phyloP scores from a whole-genome alignment of 2,113 vertebrate genomes.

The Pseudonaja textilis region DNA sequence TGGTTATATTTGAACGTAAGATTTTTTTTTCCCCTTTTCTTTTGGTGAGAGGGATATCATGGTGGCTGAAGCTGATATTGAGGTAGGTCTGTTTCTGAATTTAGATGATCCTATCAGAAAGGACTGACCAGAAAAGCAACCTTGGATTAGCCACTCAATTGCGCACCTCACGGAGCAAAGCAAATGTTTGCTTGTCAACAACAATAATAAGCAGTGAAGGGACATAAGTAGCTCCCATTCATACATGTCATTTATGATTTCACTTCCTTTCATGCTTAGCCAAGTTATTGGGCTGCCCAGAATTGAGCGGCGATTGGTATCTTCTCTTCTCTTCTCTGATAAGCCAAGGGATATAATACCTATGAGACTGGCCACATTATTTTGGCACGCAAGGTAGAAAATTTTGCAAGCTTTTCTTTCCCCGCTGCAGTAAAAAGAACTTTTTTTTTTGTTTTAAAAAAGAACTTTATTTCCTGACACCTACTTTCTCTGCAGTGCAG shows the following conservation, averaged over 20 bases:
- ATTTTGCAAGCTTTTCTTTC: not conserved
- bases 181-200: slow-evolving; percentile 48
- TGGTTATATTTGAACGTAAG: slow-evolving; percentile 51
- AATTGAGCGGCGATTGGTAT: not conserved
- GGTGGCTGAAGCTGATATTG: slow-evolving; percentile 53
- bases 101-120: slow-evolving; percentile 56
- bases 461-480: not conserved
- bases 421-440: not conserved
- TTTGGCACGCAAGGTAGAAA: not conserved
- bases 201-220: slow-evolving; percentile 54
- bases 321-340: not conserved
- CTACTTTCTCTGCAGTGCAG: not conserved
- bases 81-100: slow-evolving; percentile 47
- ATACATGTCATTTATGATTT: slow-evolving; percentile 22
- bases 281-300: not conserved
- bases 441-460: too few relatives aligned
- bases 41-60: slow-evolving; percentile 41
- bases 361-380: not conserved
- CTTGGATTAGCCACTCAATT: slow-evolving; percentile 52
- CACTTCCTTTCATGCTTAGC: not conserved
- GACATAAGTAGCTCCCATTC: slow-evolving; percentile 54
- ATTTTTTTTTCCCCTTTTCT: slow-evolving; percentile 24
- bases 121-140: slow-evolving; percentile 45
- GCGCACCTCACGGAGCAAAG: slow-evolving; percentile 24
- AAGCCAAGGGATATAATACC: not conserved